A percentile compares a stretch with the other conserved stretches of the same genome.
Evolutionary conservation across 2,113 vertebrate species (phyloP).

Genomic region (Microcebus lehilahytsara): DNA sequence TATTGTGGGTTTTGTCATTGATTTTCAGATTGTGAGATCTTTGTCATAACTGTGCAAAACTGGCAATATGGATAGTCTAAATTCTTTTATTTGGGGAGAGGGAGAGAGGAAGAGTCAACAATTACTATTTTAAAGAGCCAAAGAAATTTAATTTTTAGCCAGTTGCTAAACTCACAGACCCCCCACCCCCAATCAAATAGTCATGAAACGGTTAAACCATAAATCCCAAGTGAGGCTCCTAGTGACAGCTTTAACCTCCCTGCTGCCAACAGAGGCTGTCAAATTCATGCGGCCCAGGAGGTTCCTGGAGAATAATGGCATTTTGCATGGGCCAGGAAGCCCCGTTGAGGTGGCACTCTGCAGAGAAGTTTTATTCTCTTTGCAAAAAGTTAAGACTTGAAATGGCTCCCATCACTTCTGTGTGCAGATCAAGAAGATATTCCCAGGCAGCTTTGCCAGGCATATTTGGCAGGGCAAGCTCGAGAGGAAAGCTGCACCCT

Average conservation of each 20-base stretch:
- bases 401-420: slow-evolving; percentile 20
- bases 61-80: not conserved
- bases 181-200: not conserved
- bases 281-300: not conserved
- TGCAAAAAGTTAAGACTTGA: slow-evolving; percentile 40
- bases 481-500: not conserved
- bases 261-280: not conserved
- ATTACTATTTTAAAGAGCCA: not conserved
- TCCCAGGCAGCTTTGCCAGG: slow-evolving; percentile 30
- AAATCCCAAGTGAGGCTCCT: not conserved
- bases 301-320: not conserved
- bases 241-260: not conserved
- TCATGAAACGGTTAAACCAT: not conserved
- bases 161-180: not conserved
- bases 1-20: not conserved
- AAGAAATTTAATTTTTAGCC: not conserved
- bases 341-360: not conserved
- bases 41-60: not conserved
- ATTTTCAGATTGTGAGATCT: not conserved
- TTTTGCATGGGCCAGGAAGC: not conserved
- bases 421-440: slow-evolving; percentile 45
- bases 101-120: not conserved
- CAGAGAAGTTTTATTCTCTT: slow-evolving; percentile 27
- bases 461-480: slow-evolving; percentile 37
- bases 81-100: not conserved